Percentiles rank a stretch among this genome's conserved stretches.
Conservation (phyloP, 2,797 vertebrate genomes). For the Enteromius afrohamiltoni region DNA sequence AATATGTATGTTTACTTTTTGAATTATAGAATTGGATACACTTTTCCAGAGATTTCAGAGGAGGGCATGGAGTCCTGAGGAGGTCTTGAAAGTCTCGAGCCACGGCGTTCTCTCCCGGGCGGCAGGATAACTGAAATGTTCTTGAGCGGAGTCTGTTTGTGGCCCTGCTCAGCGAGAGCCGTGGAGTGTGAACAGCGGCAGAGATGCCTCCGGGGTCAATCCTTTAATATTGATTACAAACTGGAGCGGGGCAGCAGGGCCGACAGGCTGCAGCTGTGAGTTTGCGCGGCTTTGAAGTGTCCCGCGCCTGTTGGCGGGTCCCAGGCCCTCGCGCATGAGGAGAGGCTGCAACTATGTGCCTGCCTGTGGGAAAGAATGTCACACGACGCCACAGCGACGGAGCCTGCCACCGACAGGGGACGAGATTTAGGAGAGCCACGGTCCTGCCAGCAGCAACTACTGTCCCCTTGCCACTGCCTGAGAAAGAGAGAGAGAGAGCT, state of each 20-base stretch:
- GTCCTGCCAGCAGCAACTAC: conserved; percentile 44
- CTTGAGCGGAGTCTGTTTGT: conserved; percentile 72
- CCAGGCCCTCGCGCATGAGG: conserved; percentile 83
- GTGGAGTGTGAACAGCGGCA: conserved; percentile 86
- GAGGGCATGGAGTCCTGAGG: not conserved
- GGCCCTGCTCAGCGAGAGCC: conserved; percentile 62
- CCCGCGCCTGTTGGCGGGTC: conserved; percentile 82
- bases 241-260: conserved; percentile 83
- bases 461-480: conserved; percentile 49
- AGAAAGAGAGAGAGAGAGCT: conserved; percentile 4
- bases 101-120: conserved; percentile 5
- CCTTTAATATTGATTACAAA: conserved; percentile 92
- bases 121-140: conserved; percentile 78
- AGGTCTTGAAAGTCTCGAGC: not conserved
- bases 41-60: not conserved
- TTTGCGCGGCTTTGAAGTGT: conserved; percentile 81
- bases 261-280: conserved; percentile 86
- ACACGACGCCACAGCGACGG: conserved; percentile 85
- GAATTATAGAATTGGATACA: not conserved
- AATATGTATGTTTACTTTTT: not conserved
- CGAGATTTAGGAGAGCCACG: conserved; percentile 60
- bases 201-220: conserved; percentile 86
- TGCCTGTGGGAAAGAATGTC: conserved; percentile 90
- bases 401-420: conserved; percentile 73
- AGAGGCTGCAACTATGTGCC: conserved; percentile 86